Base-by-base conservation (phyloP, 2,888 invertebrate genomes). In the Chydorus sphaericus region DNA sequence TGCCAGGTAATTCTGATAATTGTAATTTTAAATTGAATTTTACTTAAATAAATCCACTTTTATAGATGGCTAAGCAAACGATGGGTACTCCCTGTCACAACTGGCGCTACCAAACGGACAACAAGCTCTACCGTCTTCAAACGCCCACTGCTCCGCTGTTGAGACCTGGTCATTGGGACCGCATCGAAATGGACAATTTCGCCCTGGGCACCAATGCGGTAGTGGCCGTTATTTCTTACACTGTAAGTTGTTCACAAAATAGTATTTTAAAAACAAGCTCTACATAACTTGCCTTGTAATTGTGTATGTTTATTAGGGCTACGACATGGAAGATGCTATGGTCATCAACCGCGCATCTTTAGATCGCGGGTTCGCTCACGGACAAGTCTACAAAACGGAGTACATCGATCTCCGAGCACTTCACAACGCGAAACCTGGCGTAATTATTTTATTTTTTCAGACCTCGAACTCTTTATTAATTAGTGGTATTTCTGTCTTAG, bases 291-390 rank as follows among this genome's bases (percentile, higher is more conserved):
- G n/a, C n/a, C n/a, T n/a, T n/a, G n/a, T n/a, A n/a, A n/a, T n/a
- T n/a, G n/a, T n/a, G n/a, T 36, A 56, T 62, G 58, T 60, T 57
- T 61, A 64, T 60, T 67, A 88, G 89, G 97, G 97, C 11, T 98
- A 96, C 70, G 97, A 99, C 66, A 98, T 98, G 98, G 98, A 98
- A 75, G 98, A 98, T 70, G 97, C 98, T 0, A 97, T 99, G 93
- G 88, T 97, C 54, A 89, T 98, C 59, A 98, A 97, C 71, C 96
- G 94, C 69, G 77, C 85, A 0, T 83, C 96, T 0, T 82, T 85
- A 68, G 94, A 98, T 67, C 77, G 98, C 54, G 98, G 98, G 1
- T 86, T 99, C 66, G 90, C 83, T 0, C 87, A 93, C 65, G 98
- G 94, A 4, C 39, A 50, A 6, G 82, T 99, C 38, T 89, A 92